Base-by-base conservation (phyloP, 1,140 invertebrate genomes). In the Microplitis mediator region DNA sequence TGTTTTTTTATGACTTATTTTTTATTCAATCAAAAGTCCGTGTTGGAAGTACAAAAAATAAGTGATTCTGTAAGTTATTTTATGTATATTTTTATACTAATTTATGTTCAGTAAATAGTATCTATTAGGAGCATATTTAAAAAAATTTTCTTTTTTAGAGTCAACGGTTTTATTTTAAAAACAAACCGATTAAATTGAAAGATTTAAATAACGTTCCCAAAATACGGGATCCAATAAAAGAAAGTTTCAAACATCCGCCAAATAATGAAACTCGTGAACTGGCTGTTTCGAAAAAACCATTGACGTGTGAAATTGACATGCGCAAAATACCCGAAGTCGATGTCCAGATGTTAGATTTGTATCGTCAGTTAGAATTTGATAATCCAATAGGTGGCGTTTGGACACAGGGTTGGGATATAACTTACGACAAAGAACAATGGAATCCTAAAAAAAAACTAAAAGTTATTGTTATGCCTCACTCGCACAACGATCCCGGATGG, bases 401-500 rank as follows among this genome's bases (percentile, higher is more conserved):
- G 98, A 99, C 99, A 84, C 98, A 99, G 88, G 98, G 97, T 0
- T 98, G 95, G 95, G 90, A 95, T 76, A 91, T 99, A 14, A 89
- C 91, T 69, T 96, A 97, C 72, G 90, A 95, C 81, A 87, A 90
- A 8, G 87, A 91, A 52, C 91, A 95, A 71, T 97, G 94, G 91
- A 93, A 91, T 82, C 86, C 88, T 13, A 90, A 93, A 72, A 92
- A 94, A 78, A 96, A 95, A 82, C 87, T 99, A 0, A 94, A 94
- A 87, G 95, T 99, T 0, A 96, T 98, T 84, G 94, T 99, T 8
- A 91, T 99, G 6, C 97, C 97, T 3, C 97, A 99, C 88, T 98
- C 97, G 0, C 98, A 99, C 81, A 98, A 98, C 85, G 98, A 99
- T 90, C 97, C 98, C 69, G 95, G 98, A 52, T 99, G 98, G 98